These are phyloP conservation scores for Perithous albicinctus DNA, from an alignment of 2,888 invertebrate species.

Conservation along the genomic window DNA sequence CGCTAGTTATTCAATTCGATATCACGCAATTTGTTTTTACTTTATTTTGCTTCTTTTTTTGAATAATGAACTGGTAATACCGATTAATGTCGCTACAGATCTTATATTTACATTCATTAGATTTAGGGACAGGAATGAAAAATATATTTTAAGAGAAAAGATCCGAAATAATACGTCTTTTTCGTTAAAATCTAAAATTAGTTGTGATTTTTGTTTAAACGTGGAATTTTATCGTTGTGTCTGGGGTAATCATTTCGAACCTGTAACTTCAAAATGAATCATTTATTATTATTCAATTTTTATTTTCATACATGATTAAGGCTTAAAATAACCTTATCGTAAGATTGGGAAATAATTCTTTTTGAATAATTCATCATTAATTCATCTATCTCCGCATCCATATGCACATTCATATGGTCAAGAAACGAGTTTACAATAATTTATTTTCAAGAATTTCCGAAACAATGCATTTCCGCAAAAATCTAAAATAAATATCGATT, in stretches of 20 bases:
- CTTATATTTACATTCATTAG: not conserved
- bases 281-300: too few species aligned
- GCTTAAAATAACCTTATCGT: too few species aligned
- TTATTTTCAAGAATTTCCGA: not conserved
- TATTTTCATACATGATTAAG: too few species aligned
- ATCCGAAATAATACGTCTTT: too few species aligned
- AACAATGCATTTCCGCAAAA: not conserved
- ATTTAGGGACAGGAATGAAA: not conserved
- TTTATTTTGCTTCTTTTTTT: not conserved
- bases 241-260: too few species aligned
- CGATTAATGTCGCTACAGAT: not conserved
- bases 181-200: too few species aligned
- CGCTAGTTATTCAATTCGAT: not conserved
- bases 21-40: not conserved
- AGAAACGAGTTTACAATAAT: not conserved
- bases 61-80: not conserved
- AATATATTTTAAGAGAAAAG: too few species aligned
- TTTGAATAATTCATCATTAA: too few species aligned
- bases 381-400: not conserved
- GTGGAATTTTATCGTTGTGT: too few species aligned
- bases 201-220: too few species aligned
- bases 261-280: too few species aligned
- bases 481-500: constrained; percentile 7
- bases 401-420: not conserved
- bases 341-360: too few species aligned